These are phyloP conservation scores for Melanitta fusca DNA, from an alignment of 2,797 vertebrate genomes.

Conservation along the genomic window DNA sequence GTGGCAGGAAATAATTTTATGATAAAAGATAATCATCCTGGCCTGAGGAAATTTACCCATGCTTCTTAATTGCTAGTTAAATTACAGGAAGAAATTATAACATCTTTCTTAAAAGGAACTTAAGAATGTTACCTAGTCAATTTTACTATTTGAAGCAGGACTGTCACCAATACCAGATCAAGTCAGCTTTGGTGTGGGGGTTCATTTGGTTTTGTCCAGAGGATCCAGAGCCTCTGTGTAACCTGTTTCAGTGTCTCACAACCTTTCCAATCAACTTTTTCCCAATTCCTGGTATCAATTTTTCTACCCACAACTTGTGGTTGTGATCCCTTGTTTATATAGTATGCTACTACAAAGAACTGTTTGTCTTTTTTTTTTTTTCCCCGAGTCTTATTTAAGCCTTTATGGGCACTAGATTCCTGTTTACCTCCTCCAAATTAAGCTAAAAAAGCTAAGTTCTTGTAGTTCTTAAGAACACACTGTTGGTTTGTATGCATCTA, in stretches of 20 bases:
- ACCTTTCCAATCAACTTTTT: neutral
- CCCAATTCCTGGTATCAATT: neutral
- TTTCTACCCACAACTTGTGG: neutral
- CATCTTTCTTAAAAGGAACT: neutral
- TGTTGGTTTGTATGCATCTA: neutral
- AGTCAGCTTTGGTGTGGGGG: accelerated
- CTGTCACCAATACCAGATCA: neutral
- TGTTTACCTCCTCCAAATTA: neutral
- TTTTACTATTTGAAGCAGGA: neutral
- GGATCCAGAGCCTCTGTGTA: neutral
- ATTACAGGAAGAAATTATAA: neutral
- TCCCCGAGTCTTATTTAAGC: neutral
- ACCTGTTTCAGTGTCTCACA: neutral
- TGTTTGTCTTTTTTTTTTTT: neutral
- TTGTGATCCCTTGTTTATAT: neutral
- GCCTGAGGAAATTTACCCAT: neutral
- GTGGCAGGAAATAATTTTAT: neutral
- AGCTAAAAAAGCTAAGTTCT: neutral
- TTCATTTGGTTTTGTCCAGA: neutral
- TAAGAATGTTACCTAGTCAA: neutral
- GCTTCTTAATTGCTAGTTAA: neutral
- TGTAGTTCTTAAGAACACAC: neutral
- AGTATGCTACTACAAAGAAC: neutral
- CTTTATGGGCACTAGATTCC: neutral
- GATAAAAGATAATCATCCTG: neutral